These are phyloP conservation scores for Uloborus plumipes DNA, from an alignment of 2,888 invertebrate genomes.

Conservation along the genomic window DNA sequence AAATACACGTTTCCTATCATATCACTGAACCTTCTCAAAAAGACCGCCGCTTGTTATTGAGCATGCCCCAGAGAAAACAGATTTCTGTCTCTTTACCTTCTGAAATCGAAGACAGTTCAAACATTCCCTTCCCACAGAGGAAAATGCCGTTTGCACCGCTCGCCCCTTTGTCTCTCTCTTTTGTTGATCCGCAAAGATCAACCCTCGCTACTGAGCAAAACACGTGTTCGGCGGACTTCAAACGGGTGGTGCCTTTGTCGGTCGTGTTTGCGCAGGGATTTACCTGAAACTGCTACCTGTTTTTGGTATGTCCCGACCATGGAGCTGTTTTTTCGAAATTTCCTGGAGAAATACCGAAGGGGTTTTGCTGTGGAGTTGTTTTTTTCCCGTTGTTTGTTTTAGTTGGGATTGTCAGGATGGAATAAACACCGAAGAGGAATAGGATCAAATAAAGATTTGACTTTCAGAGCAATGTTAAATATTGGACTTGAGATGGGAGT, in stretches of 20 bases:
- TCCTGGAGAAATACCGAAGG: too few species aligned
- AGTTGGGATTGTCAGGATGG: too few species aligned
- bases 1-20: background rate
- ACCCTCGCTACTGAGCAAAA: constrained; percentile 17
- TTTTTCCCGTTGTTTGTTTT: too few species aligned
- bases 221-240: constrained; percentile 46
- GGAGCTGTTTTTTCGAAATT: too few species aligned
- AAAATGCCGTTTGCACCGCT: constrained; percentile 30
- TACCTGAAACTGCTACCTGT: constrained; percentile 42
- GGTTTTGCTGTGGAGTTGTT: too few species aligned
- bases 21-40: constrained; percentile 9
- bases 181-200: constrained; percentile 11
- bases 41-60: background rate
- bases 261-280: constrained; percentile 27
- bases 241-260: constrained; percentile 12
- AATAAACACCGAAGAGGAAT: too few species aligned
- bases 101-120: constrained; percentile 39
- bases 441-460: too few species aligned
- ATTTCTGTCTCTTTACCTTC: background rate
- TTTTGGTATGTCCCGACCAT: background rate
- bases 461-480: background rate
- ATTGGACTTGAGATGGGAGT: background rate
- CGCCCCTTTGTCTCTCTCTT: constrained; percentile 10
- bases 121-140: constrained; percentile 5
- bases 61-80: constrained; percentile 6